These are phyloP conservation scores for Nowickia ferox DNA, from an alignment of 2,888 invertebrate genomes.

Conservation along the genomic window DNA sequence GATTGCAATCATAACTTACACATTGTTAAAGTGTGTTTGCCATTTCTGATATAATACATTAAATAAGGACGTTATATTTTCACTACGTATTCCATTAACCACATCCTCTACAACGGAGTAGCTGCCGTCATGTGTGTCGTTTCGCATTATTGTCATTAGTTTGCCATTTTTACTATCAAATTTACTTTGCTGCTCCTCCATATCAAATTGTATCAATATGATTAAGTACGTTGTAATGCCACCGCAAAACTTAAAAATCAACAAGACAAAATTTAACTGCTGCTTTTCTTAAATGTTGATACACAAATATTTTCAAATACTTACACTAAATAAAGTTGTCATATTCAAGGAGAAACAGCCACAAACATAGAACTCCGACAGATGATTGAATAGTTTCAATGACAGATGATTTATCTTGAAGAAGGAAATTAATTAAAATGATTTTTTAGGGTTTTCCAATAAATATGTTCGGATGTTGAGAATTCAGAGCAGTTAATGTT, in stretches of 20 bases:
- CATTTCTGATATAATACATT: not conserved
- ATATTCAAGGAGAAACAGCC: slow-evolving; percentile 83
- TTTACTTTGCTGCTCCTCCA: slow-evolving; percentile 82
- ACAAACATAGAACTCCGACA: slow-evolving; percentile 82
- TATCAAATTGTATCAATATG: slow-evolving; percentile 83
- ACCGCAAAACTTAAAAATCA: slow-evolving; percentile 78
- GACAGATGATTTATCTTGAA: slow-evolving; percentile 82
- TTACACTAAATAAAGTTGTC: slow-evolving; percentile 82
- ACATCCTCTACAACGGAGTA: not conserved
- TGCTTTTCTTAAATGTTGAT: not conserved
- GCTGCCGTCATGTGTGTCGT: not conserved
- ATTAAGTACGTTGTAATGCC: slow-evolving; percentile 83
- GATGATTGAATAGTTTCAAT: slow-evolving; percentile 82
- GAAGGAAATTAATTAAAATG: slow-evolving; percentile 11
- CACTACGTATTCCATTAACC: slow-evolving; percentile 16
- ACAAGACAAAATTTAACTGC: not conserved
- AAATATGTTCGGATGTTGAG: too few relatives aligned
- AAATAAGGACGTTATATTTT: slow-evolving; percentile 31
- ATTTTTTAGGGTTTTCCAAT: not conserved
- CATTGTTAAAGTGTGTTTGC: slow-evolving; percentile 7
- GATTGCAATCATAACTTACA: not conserved
- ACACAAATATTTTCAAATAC: slow-evolving; percentile 42
- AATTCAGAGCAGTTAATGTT: too few relatives aligned
- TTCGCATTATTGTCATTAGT: slow-evolving; percentile 7
- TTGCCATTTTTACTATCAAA: slow-evolving; percentile 58